Percentiles rank a stretch among this genome's conserved stretches.
These are phyloP conservation scores for Acanthurus tractus DNA, from an alignment of 2,797 vertebrate species.

Conservation along the genomic window DNA sequence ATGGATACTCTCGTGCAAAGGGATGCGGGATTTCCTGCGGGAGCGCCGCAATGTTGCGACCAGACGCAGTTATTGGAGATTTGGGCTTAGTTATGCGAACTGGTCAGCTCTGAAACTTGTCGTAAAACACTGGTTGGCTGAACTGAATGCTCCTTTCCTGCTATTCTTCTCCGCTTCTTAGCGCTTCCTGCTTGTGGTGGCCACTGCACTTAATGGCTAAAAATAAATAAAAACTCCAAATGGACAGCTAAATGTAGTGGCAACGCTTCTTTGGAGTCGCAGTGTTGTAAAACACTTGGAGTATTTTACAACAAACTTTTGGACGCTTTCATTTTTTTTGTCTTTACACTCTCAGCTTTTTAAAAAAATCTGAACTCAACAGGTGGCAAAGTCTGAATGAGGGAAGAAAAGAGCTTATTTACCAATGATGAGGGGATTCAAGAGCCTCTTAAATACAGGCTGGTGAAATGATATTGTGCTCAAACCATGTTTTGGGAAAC, in stretches of 20 bases:
- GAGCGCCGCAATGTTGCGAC: constrained; percentile 48
- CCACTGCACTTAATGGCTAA: constrained; percentile 83
- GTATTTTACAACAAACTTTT: neutral
- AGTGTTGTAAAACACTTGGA: neutral
- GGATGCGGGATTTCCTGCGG: constrained; percentile 62
- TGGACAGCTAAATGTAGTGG: constrained; percentile 57
- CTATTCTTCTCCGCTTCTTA: constrained; percentile 86
- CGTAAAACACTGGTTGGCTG: constrained; percentile 77
- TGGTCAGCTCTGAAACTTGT: constrained; percentile 66
- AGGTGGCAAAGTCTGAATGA: constrained; percentile 58
- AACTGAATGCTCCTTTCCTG: constrained; percentile 87
- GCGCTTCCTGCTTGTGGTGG: constrained; percentile 86
- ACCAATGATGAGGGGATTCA: constrained; percentile 54
- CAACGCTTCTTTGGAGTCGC: constrained; percentile 12
- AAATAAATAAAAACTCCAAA: constrained; percentile 80
- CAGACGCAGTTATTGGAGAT: constrained; percentile 50
- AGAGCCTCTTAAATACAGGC: constrained; percentile 45
- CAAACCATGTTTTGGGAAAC: constrained; percentile 59
- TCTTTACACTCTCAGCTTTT: neutral
- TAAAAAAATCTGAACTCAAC: constrained; percentile 43
- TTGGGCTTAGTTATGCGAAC: constrained; percentile 40
- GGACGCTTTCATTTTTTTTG: neutral
- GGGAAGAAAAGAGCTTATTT: constrained; percentile 14
- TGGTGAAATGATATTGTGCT: constrained; percentile 54
- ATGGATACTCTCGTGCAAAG: constrained; percentile 48